A percentile compares a stretch with the other conserved stretches of the same genome.
phyloP scores from a whole-genome alignment of 2,797 vertebrate species.

The Margarornis squamiger region DNA sequence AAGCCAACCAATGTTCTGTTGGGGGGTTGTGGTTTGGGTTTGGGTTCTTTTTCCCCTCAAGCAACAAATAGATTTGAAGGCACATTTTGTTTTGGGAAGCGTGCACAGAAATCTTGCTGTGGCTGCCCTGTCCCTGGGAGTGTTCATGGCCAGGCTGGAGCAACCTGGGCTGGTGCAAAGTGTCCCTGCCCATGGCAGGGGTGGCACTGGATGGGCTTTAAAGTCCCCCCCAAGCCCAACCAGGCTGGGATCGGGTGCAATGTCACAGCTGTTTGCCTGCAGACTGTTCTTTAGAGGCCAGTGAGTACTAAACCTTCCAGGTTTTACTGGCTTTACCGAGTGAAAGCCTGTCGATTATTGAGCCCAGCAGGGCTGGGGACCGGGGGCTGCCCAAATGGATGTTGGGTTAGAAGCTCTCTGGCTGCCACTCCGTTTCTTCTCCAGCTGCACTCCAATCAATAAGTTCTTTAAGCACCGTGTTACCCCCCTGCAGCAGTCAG shows the following conservation, averaged over 20 bases:
- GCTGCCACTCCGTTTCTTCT: neutral
- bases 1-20: neutral
- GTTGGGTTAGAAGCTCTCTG: neutral
- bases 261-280: neutral
- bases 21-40: neutral
- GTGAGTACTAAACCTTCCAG: neutral
- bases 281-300: neutral
- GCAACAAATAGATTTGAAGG: neutral
- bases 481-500: neutral
- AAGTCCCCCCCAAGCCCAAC: neutral
- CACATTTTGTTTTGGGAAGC: fast-evolving
- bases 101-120: neutral
- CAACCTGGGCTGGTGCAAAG: neutral
- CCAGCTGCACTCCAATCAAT: neutral
- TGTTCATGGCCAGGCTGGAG: neutral
- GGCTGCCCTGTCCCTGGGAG: neutral
- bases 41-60: neutral
- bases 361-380: neutral
- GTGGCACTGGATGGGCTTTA: neutral
- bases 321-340: neutral
- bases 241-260: neutral
- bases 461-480: neutral
- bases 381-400: neutral
- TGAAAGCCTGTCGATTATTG: neutral
- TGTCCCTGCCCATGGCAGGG: neutral